Base-by-base conservation (phyloP, 92 coral and sea anemone genomes). In the Phenganax marumi region DNA sequence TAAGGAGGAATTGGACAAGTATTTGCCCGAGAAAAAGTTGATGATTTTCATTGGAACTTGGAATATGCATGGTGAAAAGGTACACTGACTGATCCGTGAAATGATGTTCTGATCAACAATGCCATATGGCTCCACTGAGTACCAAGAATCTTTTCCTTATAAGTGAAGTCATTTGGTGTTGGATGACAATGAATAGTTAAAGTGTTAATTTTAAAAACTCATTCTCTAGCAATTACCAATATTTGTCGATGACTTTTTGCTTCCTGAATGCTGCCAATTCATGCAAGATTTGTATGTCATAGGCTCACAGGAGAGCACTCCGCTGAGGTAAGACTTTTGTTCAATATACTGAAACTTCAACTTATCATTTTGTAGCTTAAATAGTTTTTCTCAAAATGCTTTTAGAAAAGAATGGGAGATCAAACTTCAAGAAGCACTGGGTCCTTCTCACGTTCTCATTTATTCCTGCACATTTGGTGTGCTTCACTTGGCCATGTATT, bases 21-120 rank as follows among this genome's bases (percentile, higher is more conserved):
- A 95, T 79, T 85, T 95, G 55, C 98, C 98, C 33, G 97, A 95
- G 72, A 84, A 76, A 6, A 84, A 80, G 72, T 87, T 95, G 77
- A 92, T 92, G 12, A 75, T 95, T 50, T 95, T 95, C 87, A 89
- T 95, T 19, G 95, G 93, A 76, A 95, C 98, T 19, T 95, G 98
- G 98, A 95, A 95, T 74, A 95, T 95, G 98, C 98, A 95, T 53
- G 98, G 93, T 65, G 98, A 95, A 81, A 95, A 95, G 98, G 98
- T 95, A 13, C 14, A 79, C 52, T 13, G 9, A 79, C 52, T 13
- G 9, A 50, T 12, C 25, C 50, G 11, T 12, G 19, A 49, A 12
- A 65, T 39, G 57, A 49, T 10, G 11, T 11, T 17, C n/a, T n/a
- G 21, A 49, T 23, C 50, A n/a, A 19, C 26, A 73, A 33, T 55